A percentile compares a stretch with the other conserved stretches of the same genome.
Conservation (phyloP, 2,113 vertebrate species). For the Elachura formosa region DNA sequence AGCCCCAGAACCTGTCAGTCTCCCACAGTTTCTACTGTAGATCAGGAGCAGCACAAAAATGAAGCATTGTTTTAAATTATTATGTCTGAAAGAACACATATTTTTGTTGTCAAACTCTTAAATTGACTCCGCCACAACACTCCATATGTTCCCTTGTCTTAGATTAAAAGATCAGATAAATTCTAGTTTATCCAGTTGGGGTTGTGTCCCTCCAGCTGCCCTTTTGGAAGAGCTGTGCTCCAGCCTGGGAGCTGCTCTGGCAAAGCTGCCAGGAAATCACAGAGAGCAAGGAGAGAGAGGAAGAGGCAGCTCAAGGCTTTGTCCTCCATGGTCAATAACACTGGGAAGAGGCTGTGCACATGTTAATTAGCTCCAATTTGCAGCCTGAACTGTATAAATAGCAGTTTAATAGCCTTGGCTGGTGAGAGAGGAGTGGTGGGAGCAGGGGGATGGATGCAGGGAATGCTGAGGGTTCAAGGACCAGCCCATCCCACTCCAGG, state of each 20-base stretch:
- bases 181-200: neutral
- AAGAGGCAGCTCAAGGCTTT: neutral
- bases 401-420: neutral
- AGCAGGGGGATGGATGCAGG: neutral
- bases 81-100: neutral
- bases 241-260: neutral
- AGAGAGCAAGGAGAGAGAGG: accelerated
- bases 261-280: neutral
- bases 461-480: neutral
- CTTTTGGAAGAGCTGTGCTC: neutral
- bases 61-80: neutral
- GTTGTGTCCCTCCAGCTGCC: neutral
- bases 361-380: neutral
- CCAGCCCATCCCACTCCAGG: accelerated
- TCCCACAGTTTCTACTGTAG: neutral
- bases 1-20: constrained; percentile 8
- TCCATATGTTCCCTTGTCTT: neutral
- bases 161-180: neutral
- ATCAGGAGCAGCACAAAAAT: neutral
- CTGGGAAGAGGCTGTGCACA: neutral
- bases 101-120: neutral
- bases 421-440: neutral
- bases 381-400: neutral
- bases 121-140: neutral
- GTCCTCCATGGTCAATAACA: neutral